Evolutionary conservation across 2,113 vertebrate species (phyloP), one percentile per base, ranked within the genome.

Genomic region (Notarius lentiginosus): DNA sequence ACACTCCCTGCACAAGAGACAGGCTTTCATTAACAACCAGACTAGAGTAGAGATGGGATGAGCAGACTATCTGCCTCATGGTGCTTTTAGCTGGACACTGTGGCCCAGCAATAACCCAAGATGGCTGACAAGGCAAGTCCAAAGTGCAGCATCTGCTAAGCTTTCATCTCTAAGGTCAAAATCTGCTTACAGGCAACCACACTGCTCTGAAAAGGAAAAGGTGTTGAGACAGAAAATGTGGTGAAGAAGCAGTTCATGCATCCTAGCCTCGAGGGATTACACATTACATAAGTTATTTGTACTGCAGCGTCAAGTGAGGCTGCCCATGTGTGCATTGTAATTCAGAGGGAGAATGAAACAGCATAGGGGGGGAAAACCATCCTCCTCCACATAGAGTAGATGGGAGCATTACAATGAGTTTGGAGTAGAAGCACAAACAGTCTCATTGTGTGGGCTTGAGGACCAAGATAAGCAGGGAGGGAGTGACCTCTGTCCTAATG

Each of bases 251-350:
- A 89, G 66, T 60, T 73, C 34, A n/a, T 68, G 53, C 7, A 53
- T 85, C 56, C 73, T 84, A 88, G 41, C 66, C 86, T 49, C 85
- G 41, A 85, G 88, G 83, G 84, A 73, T 90, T 88, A 87, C 14
- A 66, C 47, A 18, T 87, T 70, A 75, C 55, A 5, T 68, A 84
- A 90, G 75, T 27, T 73, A 47, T 81, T 84, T 70, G 70, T 56
- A 82, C 60, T 63, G 27, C 58, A 53, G 61, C 30, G 66, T 58
- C 68, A 56, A 55, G 53, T 77, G 58, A 34, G 12, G 60, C 80
- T 65, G 47, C 49, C 73, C 81, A 83, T 27, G 72, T 86, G 49
- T 76, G 41, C 80, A 60, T 85, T 85, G 83, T 79, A 82, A 89
- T 89, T 75, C 85, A 61, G 22, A 86, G 77, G 34, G 24, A 60